Base-by-base conservation (phyloP, 2,888 invertebrate species). In the Eurois occulta region DNA sequence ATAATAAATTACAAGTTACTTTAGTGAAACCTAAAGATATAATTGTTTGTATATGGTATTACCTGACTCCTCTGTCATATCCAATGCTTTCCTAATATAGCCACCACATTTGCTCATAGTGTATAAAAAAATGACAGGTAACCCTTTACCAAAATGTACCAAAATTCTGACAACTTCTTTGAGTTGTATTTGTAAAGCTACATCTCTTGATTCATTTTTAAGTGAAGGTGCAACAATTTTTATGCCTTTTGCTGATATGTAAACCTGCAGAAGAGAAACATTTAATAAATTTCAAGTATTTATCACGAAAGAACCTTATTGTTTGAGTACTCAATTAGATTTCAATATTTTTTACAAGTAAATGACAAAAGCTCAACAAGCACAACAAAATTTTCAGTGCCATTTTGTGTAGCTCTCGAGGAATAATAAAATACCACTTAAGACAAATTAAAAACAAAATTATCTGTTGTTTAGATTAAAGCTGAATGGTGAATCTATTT, bases 71-170 rank as follows among this genome's bases (percentile, higher is more conserved):
- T 97, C 97, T 70, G 95, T 95, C 98, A 99, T 98, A 72, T 98
- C 97, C 60, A 99, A 95, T 46, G 97, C 94, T 87, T 97, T 97
- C 74, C 99, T 97, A 75, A 99, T 97, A 87, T 97, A 97, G 43
- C 95, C 95, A 28, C 98, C 98, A 91, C 98, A 98, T 67, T 95
- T 97, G 74, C 97, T 97, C 86, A 97, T 97, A 28, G 98, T 97
- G 90, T 98, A 98, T 87, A 99, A 97, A 94, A 99, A 99, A 86
- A 99, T 95, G 2, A 99, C 98, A 11, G 98, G 98, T 93, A 98
- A 95, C 1, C 97, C 95, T 94, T 98, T 98, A 7, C 98, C 98
- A 95, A 98, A 98, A 95, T 98, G 98, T 68, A 98, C 98, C 87
- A 98, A 95, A 83, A 98, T 97, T 95, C 98, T 98, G 2, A 98